These are phyloP conservation scores for Chouioia cunea DNA, from an alignment of 2,888 invertebrate species.

Conservation along the genomic window DNA sequence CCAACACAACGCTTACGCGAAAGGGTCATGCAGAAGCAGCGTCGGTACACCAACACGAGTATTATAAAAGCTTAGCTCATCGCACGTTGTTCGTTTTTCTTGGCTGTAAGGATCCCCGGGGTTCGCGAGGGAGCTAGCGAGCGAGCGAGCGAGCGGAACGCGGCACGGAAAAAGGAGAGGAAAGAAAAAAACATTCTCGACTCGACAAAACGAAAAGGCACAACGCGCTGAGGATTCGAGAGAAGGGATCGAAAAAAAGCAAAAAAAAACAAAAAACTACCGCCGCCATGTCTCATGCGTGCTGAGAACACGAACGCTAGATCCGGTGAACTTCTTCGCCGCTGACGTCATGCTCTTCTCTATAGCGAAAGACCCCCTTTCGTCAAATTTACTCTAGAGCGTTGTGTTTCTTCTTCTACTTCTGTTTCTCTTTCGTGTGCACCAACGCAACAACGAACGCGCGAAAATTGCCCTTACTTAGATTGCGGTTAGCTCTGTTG, in stretches of 20 bases:
- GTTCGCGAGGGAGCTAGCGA: constrained; percentile 3
- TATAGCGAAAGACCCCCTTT: constrained; percentile 13
- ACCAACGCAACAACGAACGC: neutral
- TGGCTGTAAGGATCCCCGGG: neutral
- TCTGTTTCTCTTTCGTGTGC: neutral
- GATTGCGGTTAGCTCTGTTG: constrained; percentile 3
- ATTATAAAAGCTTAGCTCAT: too few species aligned
- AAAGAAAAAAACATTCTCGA: constrained; percentile 15
- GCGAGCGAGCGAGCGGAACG: neutral
- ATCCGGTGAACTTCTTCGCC: constrained; percentile 48
- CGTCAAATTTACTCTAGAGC: constrained; percentile 28
- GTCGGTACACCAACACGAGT: too few species aligned
- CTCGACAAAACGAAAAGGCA: too few species aligned
- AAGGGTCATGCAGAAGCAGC: too few species aligned
- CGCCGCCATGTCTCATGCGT: neutral
- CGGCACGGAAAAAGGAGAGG: constrained; percentile 39
- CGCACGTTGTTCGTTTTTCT: too few species aligned
- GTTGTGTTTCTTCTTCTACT: neutral
- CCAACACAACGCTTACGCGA: too few species aligned
- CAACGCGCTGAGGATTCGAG: neutral
- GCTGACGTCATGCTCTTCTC: constrained; percentile 51
- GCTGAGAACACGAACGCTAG: constrained; percentile 36
- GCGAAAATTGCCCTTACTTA: neutral
- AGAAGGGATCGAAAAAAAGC: neutral
- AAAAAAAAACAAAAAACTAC: neutral